Conservation (phyloP, 2,113 vertebrate genomes). For the Apus apus region DNA sequence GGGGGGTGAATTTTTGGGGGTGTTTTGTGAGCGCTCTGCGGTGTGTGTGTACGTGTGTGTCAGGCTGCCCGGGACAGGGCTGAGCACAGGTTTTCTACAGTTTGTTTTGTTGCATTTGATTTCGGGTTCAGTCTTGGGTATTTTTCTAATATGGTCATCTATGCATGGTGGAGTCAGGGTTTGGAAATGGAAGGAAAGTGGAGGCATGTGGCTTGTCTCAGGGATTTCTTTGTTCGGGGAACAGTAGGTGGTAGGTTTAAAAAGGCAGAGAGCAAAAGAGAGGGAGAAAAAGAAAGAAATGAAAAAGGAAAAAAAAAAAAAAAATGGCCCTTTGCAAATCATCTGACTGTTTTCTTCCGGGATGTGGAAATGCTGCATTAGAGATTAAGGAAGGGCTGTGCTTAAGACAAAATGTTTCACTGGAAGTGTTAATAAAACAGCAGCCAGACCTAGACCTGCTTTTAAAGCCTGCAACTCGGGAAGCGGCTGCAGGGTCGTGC, state of each 20-base stretch:
- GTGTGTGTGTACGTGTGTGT: background rate
- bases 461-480: background rate
- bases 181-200: slow-evolving; percentile 57
- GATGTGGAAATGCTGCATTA: slow-evolving; percentile 59
- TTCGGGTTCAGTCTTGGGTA: background rate
- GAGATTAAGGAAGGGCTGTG: slow-evolving; percentile 40
- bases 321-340: slow-evolving; percentile 66
- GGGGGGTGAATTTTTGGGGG: background rate
- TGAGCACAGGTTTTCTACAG: background rate
- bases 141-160: slow-evolving; percentile 18
- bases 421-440: slow-evolving; percentile 27
- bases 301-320: background rate
- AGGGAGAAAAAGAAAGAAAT: slow-evolving; percentile 10
- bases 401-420: slow-evolving; percentile 55
- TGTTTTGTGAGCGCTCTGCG: background rate
- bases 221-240: slow-evolving; percentile 83
- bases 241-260: slow-evolving; percentile 78
- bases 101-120: background rate
- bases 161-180: background rate
- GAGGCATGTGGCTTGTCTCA: slow-evolving; percentile 55
- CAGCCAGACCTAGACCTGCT: background rate
- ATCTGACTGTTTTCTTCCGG: slow-evolving; percentile 78
- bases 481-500: background rate
- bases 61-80: background rate
- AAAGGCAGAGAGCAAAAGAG: slow-evolving; percentile 42